Evolutionary conservation across 2,797 vertebrate genomes (phyloP), one percentile per base, ranked within the genome.

Genomic region (Micropoecilia bifurca): DNA sequence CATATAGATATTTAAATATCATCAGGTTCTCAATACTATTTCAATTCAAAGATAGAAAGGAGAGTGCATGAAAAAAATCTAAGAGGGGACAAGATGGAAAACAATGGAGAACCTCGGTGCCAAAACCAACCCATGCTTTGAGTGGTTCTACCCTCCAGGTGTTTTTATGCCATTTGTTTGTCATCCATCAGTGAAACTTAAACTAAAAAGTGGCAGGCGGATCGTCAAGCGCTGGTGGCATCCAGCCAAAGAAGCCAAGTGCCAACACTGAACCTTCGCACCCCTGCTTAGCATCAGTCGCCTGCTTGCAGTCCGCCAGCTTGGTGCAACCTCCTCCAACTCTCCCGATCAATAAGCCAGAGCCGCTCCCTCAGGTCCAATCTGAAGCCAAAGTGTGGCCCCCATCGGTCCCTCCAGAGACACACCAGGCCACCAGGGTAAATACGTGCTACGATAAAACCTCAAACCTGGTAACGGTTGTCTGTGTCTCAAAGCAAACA

Each of bases 261-360:
- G 80, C 83, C 85, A 84, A 85, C 81, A 88, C 84, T 41, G 86
- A 86, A 84, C 82, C 84, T 80, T 82, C 85, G 86, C 85, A 87
- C 76, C 80, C 61, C 93, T 94, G 93, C 81, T 91, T 88, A 94
- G 90, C 88, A 91, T 93, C 93, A 94, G 88, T 75, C 83, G 79
- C 82, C 80, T 83, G 86, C 87, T 85, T 83, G 41, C 90, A 89
- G 83, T 84, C 93, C 93, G 81, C 85, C 94, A 93, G 92, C 93
- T 91, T 94, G 93, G 81, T 94, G 85, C 89, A 93, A 94, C 94
- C 92, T 92, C 87, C 83, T 88, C 81, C 85, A 86, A 81, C 74
- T 84, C 78, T 90, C 90, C 66, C 92, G 90, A 88, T 94, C 93
- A 91, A 50, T 55, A 28, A 74, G 75, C 77, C 81, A 30, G 80